Base-by-base conservation (phyloP, 1,140 invertebrate species). In the Andricus grossulariae region DNA sequence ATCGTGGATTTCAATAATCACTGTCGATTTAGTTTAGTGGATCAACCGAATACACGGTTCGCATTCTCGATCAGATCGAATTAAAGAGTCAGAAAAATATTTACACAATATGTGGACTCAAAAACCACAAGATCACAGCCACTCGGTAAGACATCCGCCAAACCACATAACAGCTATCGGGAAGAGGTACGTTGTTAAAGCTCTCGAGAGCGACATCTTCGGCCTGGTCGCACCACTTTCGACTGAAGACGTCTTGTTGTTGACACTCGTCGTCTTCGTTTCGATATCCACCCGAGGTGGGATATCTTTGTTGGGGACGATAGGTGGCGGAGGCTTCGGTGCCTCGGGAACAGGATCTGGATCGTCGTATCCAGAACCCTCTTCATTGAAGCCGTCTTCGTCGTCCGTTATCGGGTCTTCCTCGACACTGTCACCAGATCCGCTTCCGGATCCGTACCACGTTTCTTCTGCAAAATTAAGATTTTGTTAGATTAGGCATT, bases 121-220 rank as follows among this genome's bases (percentile, higher is more conserved):
- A 75, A 75, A 79, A 82, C 78, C 80, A 78, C 78, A 81, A 80
- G 90, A 94, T 95, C 95, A 96, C 93, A 96, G 95, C 92, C 95
- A 94, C 88, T 96, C 96, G 80, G 94, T 94, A 85, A 96, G 93
- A 84, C 95, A 94, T 78, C 94, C 94, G 73, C 96, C 96, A 88
- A 97, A 95, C 96, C 96, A 97, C 82, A 95, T 94, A 85, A 96
- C 94, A 78, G 96, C 94, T 50, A 97, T 94, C 8, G 96, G 96
- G 85, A 97, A 90, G 52, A 96, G 91, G 89, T 96, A 97, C 60
- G 95, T 93, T 74, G 94, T 92, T 6, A 97, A 85, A 7, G 95
- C 95, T 75, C 93, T 93, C 25, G 92, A 92, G 2, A 96, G 85
- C 2, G 94, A 93, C 90, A 94, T 93, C 54, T 93, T 80, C 87